These are phyloP conservation scores for Rhegmatorhina hoffmannsi DNA, from an alignment of 2,113 vertebrate genomes.

Conservation along the genomic window DNA sequence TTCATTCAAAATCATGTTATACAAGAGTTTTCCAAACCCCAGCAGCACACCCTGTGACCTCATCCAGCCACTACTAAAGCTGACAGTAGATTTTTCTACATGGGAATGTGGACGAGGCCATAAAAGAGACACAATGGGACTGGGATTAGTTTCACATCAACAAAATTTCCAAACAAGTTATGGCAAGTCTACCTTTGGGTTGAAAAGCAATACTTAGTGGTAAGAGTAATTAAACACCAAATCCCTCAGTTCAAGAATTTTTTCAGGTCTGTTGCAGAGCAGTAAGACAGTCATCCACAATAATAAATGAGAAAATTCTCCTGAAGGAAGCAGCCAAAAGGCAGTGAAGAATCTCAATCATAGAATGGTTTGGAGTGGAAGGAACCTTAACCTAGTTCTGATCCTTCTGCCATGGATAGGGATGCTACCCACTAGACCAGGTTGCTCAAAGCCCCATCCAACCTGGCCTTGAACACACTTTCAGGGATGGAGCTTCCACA, in stretches of 20 bases:
- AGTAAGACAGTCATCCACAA: not conserved
- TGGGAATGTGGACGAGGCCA: rapidly evolving
- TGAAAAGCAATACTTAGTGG: not conserved
- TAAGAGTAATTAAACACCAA: not conserved
- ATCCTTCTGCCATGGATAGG: not conserved
- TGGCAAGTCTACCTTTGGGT: not conserved
- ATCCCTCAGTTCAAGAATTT: not conserved
- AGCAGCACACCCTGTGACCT: not conserved
- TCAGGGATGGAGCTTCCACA: not conserved
- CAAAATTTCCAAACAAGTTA: not conserved
- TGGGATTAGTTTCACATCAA: not conserved
- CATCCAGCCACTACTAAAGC: not conserved
- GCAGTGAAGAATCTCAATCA: not conserved
- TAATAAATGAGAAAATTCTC: not conserved
- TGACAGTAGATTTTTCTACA: not conserved
- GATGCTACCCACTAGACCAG: not conserved
- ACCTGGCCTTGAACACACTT: not conserved
- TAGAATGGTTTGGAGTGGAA: not conserved
- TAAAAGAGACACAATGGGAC: not conserved
- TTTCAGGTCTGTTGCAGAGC: not conserved
- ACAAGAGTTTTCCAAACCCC: not conserved
- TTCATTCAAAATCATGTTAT: not conserved
- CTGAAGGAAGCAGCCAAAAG: not conserved
- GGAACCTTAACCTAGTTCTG: not conserved
- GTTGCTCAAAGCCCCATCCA: not conserved